phyloP scores from a whole-genome alignment of 2,888 invertebrate genomes.

The Mamestra brassicae region DNA sequence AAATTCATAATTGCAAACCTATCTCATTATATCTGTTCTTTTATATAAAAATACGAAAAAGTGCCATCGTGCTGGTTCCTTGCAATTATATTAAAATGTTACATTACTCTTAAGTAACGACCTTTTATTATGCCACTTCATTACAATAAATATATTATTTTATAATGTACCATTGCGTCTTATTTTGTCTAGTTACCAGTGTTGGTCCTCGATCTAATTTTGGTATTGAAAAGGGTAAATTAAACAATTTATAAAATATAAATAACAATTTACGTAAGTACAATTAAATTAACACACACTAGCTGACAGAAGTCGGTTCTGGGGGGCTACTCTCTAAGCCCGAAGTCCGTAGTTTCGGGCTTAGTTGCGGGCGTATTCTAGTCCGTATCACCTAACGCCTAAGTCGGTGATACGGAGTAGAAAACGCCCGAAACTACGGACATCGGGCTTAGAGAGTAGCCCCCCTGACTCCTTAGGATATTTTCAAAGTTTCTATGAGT shows the following conservation, averaged over 20 bases:
- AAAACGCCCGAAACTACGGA: no score
- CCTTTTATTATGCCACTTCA: constrained; percentile 81
- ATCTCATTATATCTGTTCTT: constrained; percentile 31
- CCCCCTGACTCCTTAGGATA: neutral
- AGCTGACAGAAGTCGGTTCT: neutral
- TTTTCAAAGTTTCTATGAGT: constrained; percentile 66
- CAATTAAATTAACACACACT: constrained; percentile 3
- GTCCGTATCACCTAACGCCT: no score
- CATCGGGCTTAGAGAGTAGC: no score
- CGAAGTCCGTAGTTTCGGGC: no score
- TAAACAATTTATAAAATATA: constrained; percentile 10
- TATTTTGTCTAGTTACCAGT: neutral
- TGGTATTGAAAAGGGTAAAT: constrained; percentile 15
- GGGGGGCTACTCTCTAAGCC: no score
- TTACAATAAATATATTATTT: constrained; percentile 85
- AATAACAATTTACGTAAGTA: constrained; percentile 29
- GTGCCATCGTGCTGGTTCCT: constrained; percentile 87
- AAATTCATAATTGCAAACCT: constrained; percentile 42
- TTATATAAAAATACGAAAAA: constrained; percentile 61
- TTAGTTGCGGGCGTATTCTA: no score
- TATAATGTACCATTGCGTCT: constrained; percentile 70
- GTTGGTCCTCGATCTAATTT: neutral
- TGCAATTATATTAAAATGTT: constrained; percentile 70
- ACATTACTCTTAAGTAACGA: constrained; percentile 75
- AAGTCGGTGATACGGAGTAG: no score